Conservation (phyloP, 2,888 invertebrate species). For the Chalcis sispes region DNA sequence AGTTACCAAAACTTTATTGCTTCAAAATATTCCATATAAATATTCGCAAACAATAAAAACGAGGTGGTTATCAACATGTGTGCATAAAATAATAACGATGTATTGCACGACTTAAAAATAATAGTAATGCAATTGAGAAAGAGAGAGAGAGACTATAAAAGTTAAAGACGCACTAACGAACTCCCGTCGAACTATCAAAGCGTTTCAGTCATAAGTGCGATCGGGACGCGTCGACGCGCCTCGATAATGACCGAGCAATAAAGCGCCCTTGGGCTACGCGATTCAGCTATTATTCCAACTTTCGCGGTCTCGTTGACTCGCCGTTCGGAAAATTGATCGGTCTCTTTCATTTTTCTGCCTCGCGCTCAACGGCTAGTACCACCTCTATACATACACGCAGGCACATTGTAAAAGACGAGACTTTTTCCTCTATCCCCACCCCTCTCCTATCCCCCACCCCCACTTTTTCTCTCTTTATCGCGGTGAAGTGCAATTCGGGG, state of each 20-base stretch:
- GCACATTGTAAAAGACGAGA: conserved; percentile 21
- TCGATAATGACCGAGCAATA: conserved; percentile 31
- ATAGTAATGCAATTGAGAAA: no score
- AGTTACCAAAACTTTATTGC: no score
- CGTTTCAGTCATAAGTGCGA: neutral
- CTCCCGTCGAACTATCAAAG: neutral
- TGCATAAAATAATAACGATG: no score
- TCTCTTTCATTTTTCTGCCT: no score
- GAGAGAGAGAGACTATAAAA: no score
- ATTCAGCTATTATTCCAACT: conserved; percentile 12
- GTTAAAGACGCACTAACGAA: conserved; percentile 13
- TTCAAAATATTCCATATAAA: no score
- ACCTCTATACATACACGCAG: no score
- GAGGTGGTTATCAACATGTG: no score
- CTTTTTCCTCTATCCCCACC: conserved; percentile 1
- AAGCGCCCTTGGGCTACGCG: neutral
- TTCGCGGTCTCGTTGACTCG: neutral
- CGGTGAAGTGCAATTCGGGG: conserved; percentile 53
- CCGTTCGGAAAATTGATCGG: conserved; percentile 29
- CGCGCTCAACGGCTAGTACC: neutral
- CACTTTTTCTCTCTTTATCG: neutral
- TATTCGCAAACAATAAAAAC: no score
- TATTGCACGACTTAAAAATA: no score
- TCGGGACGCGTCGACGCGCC: neutral
- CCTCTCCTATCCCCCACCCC: no score